phyloP scores from a whole-genome alignment of 2,797 vertebrate species.

The Hydrophis major region DNA sequence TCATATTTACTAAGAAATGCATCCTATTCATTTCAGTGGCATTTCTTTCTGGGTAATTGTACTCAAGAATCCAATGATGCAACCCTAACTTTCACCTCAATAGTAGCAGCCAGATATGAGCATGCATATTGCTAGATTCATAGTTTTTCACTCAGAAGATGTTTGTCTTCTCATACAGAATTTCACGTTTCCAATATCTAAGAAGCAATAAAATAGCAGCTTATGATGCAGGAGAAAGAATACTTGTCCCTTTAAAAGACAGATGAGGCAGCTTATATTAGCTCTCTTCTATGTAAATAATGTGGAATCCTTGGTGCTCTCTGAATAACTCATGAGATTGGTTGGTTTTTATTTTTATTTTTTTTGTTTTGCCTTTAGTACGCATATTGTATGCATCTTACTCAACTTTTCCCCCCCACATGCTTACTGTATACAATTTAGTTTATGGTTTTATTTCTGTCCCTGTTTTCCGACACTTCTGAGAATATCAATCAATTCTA shows the following conservation, averaged over 20 bases:
- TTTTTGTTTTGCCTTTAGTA: background rate
- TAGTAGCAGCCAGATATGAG: background rate
- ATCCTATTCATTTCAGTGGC: background rate
- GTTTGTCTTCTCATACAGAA: background rate
- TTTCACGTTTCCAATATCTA: background rate
- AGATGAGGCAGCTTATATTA: background rate
- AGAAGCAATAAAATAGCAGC: background rate
- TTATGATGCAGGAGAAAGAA: background rate
- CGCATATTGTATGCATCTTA: background rate
- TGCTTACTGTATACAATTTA: background rate
- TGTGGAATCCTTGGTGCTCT: background rate
- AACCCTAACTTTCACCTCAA: background rate
- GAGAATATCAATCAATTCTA: slow-evolving; percentile 47
- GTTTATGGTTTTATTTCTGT: slow-evolving; percentile 44
- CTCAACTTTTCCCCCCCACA: background rate
- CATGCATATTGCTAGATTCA: background rate
- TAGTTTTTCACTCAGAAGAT: background rate
- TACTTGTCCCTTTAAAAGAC: background rate
- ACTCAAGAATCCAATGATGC: background rate
- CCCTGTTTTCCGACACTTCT: slow-evolving; percentile 48
- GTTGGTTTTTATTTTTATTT: background rate
- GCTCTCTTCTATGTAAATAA: background rate
- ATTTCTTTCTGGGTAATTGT: background rate
- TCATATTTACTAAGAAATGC: background rate
- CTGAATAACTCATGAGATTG: background rate